These are phyloP conservation scores for Myiotriccus ornatus DNA, from an alignment of 2,797 vertebrate genomes.

Conservation along the genomic window DNA sequence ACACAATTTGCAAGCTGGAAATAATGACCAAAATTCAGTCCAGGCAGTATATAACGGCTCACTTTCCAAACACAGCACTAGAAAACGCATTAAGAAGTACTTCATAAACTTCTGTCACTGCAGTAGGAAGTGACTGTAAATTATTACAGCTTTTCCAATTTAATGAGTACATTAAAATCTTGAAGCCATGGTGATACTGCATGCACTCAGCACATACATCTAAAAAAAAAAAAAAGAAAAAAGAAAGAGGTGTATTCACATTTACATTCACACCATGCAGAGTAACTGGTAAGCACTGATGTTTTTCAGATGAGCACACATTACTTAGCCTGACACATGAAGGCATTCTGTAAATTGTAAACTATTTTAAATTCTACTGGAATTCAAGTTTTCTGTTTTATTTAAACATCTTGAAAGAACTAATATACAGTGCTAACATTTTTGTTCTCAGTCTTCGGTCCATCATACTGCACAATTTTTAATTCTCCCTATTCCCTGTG, in stretches of 20 bases:
- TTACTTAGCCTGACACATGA: constrained; percentile 50
- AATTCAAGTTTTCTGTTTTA: constrained; percentile 49
- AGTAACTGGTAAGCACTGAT: constrained; percentile 54
- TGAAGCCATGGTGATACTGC: constrained; percentile 31
- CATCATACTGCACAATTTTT: constrained; percentile 1
- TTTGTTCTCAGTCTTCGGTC: neutral
- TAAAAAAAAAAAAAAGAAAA: neutral
- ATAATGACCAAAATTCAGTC: constrained; percentile 4
- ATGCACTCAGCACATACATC: constrained; percentile 11
- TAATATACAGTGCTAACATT: constrained; percentile 16
- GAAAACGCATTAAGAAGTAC: constrained; percentile 34
- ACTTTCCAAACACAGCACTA: constrained; percentile 30
- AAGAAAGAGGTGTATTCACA: constrained; percentile 17
- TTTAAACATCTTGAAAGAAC: constrained; percentile 42
- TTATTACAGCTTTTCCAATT: constrained; percentile 67
- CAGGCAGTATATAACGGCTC: neutral
- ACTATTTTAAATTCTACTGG: constrained; percentile 40
- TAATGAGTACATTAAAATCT: constrained; percentile 59
- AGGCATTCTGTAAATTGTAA: constrained; percentile 49
- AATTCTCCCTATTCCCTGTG: neutral
- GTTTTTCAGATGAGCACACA: constrained; percentile 52
- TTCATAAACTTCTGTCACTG: constrained; percentile 47
- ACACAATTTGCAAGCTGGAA: neutral
- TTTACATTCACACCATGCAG: constrained; percentile 55
- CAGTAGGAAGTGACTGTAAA: constrained; percentile 64